A percentile compares a stretch with the other conserved stretches of the same genome.
Evolutionary conservation across 2,797 vertebrate species (phyloP).

Genomic region (Rhodeus uyekii): DNA sequence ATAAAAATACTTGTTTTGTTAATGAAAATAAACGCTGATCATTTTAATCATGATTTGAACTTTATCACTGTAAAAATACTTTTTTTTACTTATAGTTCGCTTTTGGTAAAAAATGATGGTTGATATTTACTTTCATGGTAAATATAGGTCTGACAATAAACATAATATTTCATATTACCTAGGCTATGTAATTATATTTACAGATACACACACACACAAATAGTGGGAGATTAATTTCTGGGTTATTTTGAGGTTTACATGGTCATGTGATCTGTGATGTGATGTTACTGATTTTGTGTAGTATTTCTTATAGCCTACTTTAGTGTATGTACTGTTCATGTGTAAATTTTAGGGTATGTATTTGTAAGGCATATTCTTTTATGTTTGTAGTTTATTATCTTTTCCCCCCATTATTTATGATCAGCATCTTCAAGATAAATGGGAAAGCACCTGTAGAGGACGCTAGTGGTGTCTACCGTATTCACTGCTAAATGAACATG

Average conservation of each 20-base stretch:
- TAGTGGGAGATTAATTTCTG: background rate
- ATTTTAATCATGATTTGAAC: background rate
- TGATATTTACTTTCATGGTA: background rate
- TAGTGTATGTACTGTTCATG: background rate
- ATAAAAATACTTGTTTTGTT: background rate
- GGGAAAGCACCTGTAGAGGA: background rate
- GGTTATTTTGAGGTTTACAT: background rate
- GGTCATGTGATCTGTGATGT: background rate
- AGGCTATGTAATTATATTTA: background rate
- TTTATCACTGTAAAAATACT: background rate
- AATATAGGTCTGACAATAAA: background rate
- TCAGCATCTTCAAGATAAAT: background rate
- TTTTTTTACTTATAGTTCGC: background rate
- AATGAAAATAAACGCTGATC: background rate
- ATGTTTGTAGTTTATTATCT: too few relatives aligned
- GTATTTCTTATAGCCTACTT: background rate
- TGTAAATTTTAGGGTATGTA: background rate
- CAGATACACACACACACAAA: background rate
- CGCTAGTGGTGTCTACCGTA: slow-evolving; percentile 10
- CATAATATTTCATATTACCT: background rate
- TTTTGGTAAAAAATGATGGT: background rate
- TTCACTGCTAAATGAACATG: slow-evolving; percentile 34
- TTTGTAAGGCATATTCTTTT: background rate
- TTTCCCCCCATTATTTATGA: background rate
- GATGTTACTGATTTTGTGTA: background rate